Base-by-base conservation (phyloP, 2,888 invertebrate genomes). In the Netelia virgata region DNA sequence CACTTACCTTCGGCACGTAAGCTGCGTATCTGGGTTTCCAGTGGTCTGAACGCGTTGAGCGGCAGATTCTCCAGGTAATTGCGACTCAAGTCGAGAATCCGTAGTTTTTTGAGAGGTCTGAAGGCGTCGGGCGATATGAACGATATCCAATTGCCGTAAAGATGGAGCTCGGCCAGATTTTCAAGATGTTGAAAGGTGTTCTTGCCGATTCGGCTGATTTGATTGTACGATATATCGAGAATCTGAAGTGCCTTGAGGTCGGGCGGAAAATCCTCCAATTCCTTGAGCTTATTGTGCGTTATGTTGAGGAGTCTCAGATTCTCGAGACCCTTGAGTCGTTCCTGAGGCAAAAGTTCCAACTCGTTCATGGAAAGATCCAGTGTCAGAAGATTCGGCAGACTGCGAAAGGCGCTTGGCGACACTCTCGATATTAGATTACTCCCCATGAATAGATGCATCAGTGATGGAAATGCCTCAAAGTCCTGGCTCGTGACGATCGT, bases 1-100 rank as follows among this genome's bases (percentile, higher is more conserved):
- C 72, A 92, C 95, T 95, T 94, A 98, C 98, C 98, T 95, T 97
- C 97, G 75, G 97, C 96, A 86, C 96, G 94, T 47, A 98, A 94
- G 78, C 96, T 96, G 88, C 96, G 95, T 84, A 98, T 96, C 94
- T 97, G 97, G 1, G 97, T 97, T 94, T 98, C 98, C 84, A 98
- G 94, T 11, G 97, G 96, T 77, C 95, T 94, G 85, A 98, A 95
- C 41, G 97, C 96, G 90, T 96, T 97, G 88, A 97, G 94, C 23
- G 97, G 97, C 89, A 98, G 95, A 89, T 96, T 95, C 94, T 97
- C 97, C 88, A 98, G 96, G 93, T 97, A 97, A 94, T 98, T 98
- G 89, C 96, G 95, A 87, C 97, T 97, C 84, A 98, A 94, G 93
- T 98, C 97, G 74, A 98, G 95, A 53, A 96, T 94, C 73, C 96